Conservation (phyloP, 2,113 vertebrate genomes). For the Nyctereutes procyonoides region DNA sequence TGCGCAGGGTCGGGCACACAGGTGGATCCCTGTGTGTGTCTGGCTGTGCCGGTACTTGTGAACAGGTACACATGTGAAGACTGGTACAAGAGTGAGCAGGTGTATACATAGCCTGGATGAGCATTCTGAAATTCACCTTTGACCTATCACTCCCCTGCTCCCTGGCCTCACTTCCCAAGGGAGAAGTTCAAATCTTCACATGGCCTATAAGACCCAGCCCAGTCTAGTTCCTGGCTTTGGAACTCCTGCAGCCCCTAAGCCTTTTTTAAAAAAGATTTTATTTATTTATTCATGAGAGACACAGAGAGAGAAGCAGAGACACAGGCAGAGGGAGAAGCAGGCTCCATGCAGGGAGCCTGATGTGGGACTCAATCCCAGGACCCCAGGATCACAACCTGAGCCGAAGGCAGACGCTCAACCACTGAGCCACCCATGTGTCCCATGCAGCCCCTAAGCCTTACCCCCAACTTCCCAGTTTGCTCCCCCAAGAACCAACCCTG, state of each 20-base stretch:
- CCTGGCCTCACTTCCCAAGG: neutral
- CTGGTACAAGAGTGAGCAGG: neutral
- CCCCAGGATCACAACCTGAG: no score
- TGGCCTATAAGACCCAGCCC: neutral
- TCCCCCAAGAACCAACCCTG: neutral
- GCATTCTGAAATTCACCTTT: neutral
- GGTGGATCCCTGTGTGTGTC: neutral
- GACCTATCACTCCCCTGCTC: neutral
- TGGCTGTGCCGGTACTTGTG: neutral
- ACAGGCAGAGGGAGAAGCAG: no score
- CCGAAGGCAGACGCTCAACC: no score
- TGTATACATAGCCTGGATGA: neutral
- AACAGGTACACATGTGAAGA: neutral
- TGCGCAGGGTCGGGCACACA: neutral
- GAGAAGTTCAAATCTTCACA: neutral
- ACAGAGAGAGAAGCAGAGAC: no score
- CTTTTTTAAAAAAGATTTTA: neutral
- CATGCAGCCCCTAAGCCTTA: neutral
- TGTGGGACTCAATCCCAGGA: no score
- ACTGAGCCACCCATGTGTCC: no score
- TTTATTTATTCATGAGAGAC: no score
- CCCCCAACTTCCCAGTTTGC: neutral
- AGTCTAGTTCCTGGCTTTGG: neutral
- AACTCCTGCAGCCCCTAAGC: neutral
- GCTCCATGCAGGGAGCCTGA: no score